These are phyloP conservation scores for Tetraneura akinire DNA, from an alignment of 1,140 invertebrate species.

Conservation along the genomic window DNA sequence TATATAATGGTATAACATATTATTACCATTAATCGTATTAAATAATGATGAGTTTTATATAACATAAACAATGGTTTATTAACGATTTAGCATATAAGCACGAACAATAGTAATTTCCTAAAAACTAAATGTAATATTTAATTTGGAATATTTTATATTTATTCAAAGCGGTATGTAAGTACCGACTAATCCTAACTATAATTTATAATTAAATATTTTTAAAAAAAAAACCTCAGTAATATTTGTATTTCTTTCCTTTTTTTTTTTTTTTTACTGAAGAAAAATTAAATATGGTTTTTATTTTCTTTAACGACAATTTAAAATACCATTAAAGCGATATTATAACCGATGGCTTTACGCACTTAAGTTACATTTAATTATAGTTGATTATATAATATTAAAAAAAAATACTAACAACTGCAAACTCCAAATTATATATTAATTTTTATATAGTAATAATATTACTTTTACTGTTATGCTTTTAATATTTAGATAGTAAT, in stretches of 20 bases:
- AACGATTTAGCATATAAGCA: no score
- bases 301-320: constrained; percentile 35
- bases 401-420: constrained; percentile 7
- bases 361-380: constrained; percentile 37
- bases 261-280: constrained; percentile 6
- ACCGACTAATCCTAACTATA: background rate
- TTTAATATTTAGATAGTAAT: no score
- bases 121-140: no score
- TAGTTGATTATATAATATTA: background rate
- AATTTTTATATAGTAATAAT: background rate
- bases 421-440: constrained; percentile 10
- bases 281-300: constrained; percentile 15
- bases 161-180: background rate
- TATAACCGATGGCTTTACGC: constrained; percentile 23
- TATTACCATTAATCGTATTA: no score
- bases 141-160: no score
- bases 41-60: no score
- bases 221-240: background rate
- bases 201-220: constrained; percentile 13
- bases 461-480: no score
- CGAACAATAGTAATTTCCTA: no score
- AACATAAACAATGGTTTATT: no score
- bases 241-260: constrained; percentile 10
- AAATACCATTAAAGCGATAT: constrained; percentile 32
- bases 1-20: no score